phyloP scores from a whole-genome alignment of 2,113 vertebrate species.

The mouse (Mus musculus) region GRCm39 chr9:59598501-59599000 shows the following conservation, averaged over 20 bases:
- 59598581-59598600: too few relatives aligned
- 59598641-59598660: too few relatives aligned
- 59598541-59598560: neutral
- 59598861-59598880: neutral
- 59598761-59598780: neutral
- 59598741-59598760: neutral
- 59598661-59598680: too few relatives aligned
- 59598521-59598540: neutral
- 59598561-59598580: neutral
- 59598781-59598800: conserved; percentile 22
- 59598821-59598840: neutral
- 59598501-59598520: neutral
- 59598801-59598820: conserved; percentile 24
- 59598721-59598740: neutral
- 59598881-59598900: neutral
- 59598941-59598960: neutral
- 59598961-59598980: neutral
- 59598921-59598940: neutral
- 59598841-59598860: neutral
- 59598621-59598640: too few relatives aligned
- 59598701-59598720: neutral
- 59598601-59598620: too few relatives aligned
- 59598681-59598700: neutral
- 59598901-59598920: neutral
- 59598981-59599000: neutral